phyloP scores from a whole-genome alignment of 2,888 invertebrate species.

The Aphodius granarius region DNA sequence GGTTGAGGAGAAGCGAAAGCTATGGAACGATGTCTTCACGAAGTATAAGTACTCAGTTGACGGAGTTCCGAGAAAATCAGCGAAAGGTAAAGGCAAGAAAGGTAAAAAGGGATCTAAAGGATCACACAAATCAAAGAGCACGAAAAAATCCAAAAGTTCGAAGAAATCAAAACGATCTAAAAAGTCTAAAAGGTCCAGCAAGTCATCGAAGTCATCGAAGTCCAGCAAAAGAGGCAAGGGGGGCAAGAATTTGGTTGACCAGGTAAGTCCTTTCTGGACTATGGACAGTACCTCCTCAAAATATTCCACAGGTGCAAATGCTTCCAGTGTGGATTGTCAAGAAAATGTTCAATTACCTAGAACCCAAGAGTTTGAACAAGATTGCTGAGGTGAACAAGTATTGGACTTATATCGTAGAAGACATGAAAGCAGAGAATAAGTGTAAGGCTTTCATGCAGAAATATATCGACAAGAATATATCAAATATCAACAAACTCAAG shows the following conservation, averaged over 20 bases:
- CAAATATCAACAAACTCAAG: conserved; percentile 25
- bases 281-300: not conserved
- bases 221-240: not conserved
- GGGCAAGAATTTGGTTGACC: conserved; percentile 10
- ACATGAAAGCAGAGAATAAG: conserved; percentile 30
- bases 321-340: conserved; percentile 39
- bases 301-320: conserved; percentile 34
- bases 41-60: conserved; percentile 29
- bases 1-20: conserved; percentile 24
- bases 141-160: conserved; percentile 1
- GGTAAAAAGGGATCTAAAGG: conserved; percentile 21
- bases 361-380: conserved; percentile 33
- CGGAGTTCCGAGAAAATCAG: conserved; percentile 18
- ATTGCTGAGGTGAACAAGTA: conserved; percentile 33
- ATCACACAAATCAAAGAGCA: conserved; percentile 17
- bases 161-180: conserved; percentile 18
- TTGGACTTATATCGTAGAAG: conserved; percentile 35
- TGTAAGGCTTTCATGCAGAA: conserved; percentile 29
- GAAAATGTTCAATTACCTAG: conserved; percentile 35
- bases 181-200: not conserved
- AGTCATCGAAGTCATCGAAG: not conserved
- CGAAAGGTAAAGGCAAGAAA: conserved; percentile 6
- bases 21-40: conserved; percentile 26
- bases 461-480: conserved; percentile 24
- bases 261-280: not conserved